A percentile compares a stretch with the other conserved stretches of the same genome.
These are phyloP conservation scores for Ageneiosus marmoratus DNA, from an alignment of 2,113 vertebrate genomes.

Conservation along the genomic window DNA sequence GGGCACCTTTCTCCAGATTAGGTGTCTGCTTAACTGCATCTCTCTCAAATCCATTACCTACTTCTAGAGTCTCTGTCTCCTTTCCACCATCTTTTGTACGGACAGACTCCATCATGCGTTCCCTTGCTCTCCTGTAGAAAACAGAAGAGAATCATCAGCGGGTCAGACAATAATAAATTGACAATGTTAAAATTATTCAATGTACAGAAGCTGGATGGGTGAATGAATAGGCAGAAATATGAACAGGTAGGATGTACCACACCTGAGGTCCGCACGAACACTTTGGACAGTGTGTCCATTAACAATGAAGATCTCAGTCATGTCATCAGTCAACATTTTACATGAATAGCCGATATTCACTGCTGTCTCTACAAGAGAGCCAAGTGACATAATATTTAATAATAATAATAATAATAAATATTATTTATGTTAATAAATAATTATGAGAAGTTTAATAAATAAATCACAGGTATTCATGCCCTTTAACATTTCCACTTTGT, in stretches of 20 bases:
- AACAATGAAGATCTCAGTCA: conserved; percentile 88
- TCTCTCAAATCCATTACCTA: conserved; percentile 76
- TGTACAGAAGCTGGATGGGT: neutral
- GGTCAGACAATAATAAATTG: neutral
- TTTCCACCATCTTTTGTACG: conserved; percentile 63
- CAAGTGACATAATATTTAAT: neutral
- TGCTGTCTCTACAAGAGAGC: conserved; percentile 80
- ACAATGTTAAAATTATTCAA: neutral
- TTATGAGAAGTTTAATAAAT: neutral
- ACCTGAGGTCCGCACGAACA: conserved; percentile 91
- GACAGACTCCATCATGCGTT: conserved; percentile 80
- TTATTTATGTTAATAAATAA: neutral
- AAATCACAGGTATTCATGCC: neutral
- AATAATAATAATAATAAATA: neutral
- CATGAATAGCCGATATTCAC: conserved; percentile 95
- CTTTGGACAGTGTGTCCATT: conserved; percentile 87
- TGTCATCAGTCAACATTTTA: conserved; percentile 93
- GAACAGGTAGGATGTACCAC: neutral
- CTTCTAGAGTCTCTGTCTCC: conserved; percentile 73
- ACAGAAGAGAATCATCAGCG: neutral
- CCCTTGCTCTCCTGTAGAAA: conserved; percentile 79
- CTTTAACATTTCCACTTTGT: too few relatives aligned
- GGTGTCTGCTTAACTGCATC: conserved; percentile 37
- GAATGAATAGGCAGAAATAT: neutral
- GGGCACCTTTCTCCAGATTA: conserved; percentile 53